Conservation (phyloP, 2,888 invertebrate genomes). For the Muscina levida region DNA sequence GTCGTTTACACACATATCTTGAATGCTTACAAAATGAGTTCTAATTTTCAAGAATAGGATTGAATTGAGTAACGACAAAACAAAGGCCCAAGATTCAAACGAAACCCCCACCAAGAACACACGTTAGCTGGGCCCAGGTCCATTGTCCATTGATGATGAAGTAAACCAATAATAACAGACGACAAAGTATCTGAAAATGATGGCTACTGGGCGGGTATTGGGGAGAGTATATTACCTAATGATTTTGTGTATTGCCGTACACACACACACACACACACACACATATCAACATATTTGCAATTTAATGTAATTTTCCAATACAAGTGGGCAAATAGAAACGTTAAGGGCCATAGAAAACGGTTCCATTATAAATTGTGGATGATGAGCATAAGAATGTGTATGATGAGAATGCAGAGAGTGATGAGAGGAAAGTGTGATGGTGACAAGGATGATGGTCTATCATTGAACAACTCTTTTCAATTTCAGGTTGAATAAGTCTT, state of each 20-base stretch:
- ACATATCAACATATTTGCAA: slow-evolving; percentile 60
- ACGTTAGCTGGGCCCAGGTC: slow-evolving; percentile 3
- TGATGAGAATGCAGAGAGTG: slow-evolving; percentile 3
- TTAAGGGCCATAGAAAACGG: slow-evolving; percentile 33
- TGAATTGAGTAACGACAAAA: slow-evolving; percentile 25
- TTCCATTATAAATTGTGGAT: slow-evolving; percentile 38
- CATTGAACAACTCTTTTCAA: slow-evolving; percentile 57
- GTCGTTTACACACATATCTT: no score
- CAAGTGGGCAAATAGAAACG: slow-evolving; percentile 65
- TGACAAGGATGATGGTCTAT: slow-evolving; percentile 57
- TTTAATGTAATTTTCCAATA: slow-evolving; percentile 66
- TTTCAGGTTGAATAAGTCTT: slow-evolving; percentile 54
- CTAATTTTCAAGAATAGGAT: slow-evolving; percentile 23
- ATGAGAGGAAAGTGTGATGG: slow-evolving; percentile 25
- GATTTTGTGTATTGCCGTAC: slow-evolving; percentile 10
- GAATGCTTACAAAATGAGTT: not conserved
- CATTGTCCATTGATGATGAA: slow-evolving; percentile 37
- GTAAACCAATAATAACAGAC: slow-evolving; percentile 46
- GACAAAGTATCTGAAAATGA: slow-evolving; percentile 35
- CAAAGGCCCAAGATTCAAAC: slow-evolving; percentile 32
- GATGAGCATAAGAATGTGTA: slow-evolving; percentile 16
- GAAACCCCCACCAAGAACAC: not conserved
- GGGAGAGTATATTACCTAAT: slow-evolving; percentile 39
- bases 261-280: not conserved
- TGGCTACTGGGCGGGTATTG: slow-evolving; percentile 31